Percentiles rank a stretch among this genome's conserved stretches.
phyloP scores from a whole-genome alignment of 2,113 vertebrate genomes.

The Salvelinus sp. region DNA sequence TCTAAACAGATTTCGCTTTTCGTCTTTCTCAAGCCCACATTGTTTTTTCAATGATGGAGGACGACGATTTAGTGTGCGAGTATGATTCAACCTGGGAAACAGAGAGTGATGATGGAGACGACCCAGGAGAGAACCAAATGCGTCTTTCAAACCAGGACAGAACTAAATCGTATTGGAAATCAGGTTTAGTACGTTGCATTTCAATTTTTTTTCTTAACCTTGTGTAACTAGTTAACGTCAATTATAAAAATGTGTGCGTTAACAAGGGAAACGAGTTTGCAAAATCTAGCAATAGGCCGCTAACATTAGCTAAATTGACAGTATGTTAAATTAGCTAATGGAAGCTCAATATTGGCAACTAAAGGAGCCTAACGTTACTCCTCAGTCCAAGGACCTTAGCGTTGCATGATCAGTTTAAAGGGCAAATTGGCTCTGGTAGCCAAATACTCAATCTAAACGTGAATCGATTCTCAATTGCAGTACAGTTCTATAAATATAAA shows the following conservation, averaged over 20 bases:
- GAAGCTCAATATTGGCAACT: no score
- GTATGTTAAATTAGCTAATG: no score
- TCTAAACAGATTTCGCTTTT: background rate
- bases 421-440: no score
- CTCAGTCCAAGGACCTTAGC: no score
- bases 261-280: no score
- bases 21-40: slow-evolving; percentile 3
- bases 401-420: no score
- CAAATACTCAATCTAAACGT: no score
- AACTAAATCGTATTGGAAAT: slow-evolving; percentile 66
- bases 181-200: background rate
- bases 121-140: slow-evolving; percentile 62
- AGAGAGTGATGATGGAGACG: slow-evolving; percentile 75
- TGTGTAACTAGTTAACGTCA: background rate
- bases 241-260: background rate
- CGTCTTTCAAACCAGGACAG: slow-evolving; percentile 65
- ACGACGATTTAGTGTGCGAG: slow-evolving; percentile 72
- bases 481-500: no score
- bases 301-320: slow-evolving; percentile 19
- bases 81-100: slow-evolving; percentile 94
- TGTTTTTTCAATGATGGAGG: slow-evolving; percentile 65
- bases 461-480: no score
- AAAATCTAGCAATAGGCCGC: no score
- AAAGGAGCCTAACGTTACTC: no score
- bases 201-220: background rate